These are phyloP conservation scores for Pelvicachromis taeniatus DNA, from an alignment of 2,113 vertebrate genomes.

Conservation along the genomic window DNA sequence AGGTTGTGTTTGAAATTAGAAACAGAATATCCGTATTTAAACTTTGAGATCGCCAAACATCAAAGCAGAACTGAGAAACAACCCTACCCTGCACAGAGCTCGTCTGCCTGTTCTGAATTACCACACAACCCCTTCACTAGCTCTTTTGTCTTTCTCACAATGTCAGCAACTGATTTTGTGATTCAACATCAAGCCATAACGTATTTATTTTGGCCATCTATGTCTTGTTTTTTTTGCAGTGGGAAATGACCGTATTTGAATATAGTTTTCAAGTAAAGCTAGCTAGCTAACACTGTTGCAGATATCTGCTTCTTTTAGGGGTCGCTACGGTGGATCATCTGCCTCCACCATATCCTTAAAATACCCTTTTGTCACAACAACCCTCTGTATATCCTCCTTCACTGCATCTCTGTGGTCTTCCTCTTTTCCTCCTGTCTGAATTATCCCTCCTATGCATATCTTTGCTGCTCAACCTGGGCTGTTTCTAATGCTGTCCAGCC, in stretches of 20 bases:
- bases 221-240: neutral
- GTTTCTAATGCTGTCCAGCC: neutral
- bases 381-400: too few relatives aligned
- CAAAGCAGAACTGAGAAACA: neutral
- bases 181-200: neutral
- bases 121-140: neutral
- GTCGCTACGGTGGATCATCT: too few relatives aligned
- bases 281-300: neutral
- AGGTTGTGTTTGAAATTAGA: neutral
- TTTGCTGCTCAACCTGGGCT: neutral
- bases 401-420: neutral
- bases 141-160: neutral
- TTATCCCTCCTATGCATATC: accelerated
- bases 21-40: neutral
- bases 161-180: neutral
- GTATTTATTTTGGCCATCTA: neutral
- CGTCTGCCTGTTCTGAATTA: neutral
- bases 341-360: neutral
- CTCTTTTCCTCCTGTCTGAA: neutral
- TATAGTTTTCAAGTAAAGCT: neutral
- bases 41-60: neutral
- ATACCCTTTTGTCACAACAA: neutral
- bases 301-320: neutral
- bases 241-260: neutral
- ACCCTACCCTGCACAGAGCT: too few relatives aligned